Base-by-base conservation (phyloP, 1,140 invertebrate species). In the Dendrolimus kikuchii region DNA sequence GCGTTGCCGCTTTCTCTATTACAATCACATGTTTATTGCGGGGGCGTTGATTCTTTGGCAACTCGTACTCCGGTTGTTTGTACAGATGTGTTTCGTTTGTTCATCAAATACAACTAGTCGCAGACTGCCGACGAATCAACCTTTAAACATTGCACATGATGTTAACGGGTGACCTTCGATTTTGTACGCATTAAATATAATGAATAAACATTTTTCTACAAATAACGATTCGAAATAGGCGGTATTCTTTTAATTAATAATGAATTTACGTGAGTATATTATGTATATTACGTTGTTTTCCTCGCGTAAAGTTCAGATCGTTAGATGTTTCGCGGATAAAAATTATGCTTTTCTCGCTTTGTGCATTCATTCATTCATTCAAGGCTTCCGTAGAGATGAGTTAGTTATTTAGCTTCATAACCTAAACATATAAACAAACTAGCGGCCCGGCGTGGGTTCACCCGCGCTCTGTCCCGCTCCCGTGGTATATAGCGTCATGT, bases 21-120 rank as follows among this genome's bases (percentile, higher is more conserved):
- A 50, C 46, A 53, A 48, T 49, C 8, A 9, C 45, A 55, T 58
- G 51, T 61, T 68, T 62, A 57, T 56, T 59, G 48, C 52, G 49
- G 48, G 56, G 57, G 47, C 57, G 60, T 64, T 62, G 65, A 68
- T 57, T 68, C 59, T 57, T 69, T 62, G 61, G 59, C 59, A 62
- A 65, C 39, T 53, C 45, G 50, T 57, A 46, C 55, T 49, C 23
- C 41, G 58, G 40, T 7, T 78, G 64, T 77, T 78, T 81, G 66
- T 52, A 71, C 72, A 81, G 72, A 75, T 79, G 68, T 64, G 59
- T 71, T 75, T 64, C 59, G 68, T 79, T 77, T 77, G 62, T 66
- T 66, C 59, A 59, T 49, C 66, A 80, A 78, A 74, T 62, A 74
- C 46, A 60, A 23, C 23, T 23, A 23, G 51, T 56, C 46, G 57